Evolutionary conservation across 2,888 invertebrate genomes (phyloP).

Genomic region (Drosophila gaucha): DNA sequence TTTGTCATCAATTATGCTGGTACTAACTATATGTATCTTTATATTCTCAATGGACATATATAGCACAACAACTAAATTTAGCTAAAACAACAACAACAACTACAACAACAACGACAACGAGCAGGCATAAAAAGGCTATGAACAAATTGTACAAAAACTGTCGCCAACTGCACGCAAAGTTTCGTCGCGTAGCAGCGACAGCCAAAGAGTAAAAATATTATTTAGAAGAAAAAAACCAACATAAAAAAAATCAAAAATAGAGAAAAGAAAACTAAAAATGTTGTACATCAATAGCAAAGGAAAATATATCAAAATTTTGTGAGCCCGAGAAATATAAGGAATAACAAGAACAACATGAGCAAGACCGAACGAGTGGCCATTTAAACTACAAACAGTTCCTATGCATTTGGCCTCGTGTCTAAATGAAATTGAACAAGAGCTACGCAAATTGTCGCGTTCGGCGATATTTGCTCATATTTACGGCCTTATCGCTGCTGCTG

Average conservation of each 20-base stretch:
- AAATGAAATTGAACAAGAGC: slow-evolving; percentile 84
- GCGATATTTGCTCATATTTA: slow-evolving; percentile 85
- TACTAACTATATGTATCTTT: slow-evolving; percentile 18
- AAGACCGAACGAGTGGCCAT: slow-evolving; percentile 10
- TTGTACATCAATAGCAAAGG: slow-evolving; percentile 39
- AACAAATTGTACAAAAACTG: slow-evolving; percentile 63
- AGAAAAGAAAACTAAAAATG: slow-evolving; percentile 22
- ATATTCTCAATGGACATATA: slow-evolving; percentile 22
- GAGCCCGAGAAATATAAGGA: slow-evolving; percentile 22
- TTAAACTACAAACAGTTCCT: slow-evolving; percentile 61
- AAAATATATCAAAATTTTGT: slow-evolving; percentile 32
- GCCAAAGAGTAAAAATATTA: slow-evolving; percentile 7
- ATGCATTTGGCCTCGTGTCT: slow-evolving; percentile 71
- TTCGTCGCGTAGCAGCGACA: slow-evolving; percentile 52
- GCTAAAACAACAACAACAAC: slow-evolving; percentile 25
- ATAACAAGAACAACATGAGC: slow-evolving; percentile 9
- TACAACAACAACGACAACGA: slow-evolving; percentile 7
- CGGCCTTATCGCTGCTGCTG: slow-evolving; percentile 83
- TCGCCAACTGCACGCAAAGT: slow-evolving; percentile 69
- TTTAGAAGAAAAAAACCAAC: neutral
- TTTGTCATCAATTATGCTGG: slow-evolving; percentile 28
- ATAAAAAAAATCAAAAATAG: neutral
- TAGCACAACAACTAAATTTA: slow-evolving; percentile 69
- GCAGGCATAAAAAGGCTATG: slow-evolving; percentile 44
- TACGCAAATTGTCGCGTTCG: slow-evolving; percentile 84